Evolutionary conservation across 2,888 invertebrate genomes (phyloP), one percentile per base, ranked within the genome.

Genomic region (Slavum lentiscoides): DNA sequence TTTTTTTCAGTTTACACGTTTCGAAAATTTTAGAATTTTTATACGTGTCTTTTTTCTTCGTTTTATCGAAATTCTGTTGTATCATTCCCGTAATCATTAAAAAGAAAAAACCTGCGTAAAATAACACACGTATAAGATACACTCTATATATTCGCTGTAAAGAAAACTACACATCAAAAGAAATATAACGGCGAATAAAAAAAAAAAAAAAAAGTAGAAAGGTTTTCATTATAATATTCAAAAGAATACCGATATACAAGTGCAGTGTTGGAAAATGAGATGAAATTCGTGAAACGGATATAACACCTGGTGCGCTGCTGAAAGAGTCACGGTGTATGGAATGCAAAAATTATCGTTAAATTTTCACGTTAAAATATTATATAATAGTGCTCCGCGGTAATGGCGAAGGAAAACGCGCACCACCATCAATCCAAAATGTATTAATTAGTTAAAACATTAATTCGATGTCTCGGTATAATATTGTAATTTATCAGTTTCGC

Each of bases 351-450:
- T 67, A 67, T 67, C 43, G n/a, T 43, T 43, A 39, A 43, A 67
- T 67, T 67, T 67, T 43, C 67, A 43, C n/a, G 39, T n/a, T 67
- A n/a, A 67, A 67, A 67, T 43, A 64, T 30, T 64, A 64, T 64
- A 64, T 30, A 23, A 62, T 23, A 62, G 19, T 19, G 37, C 30
- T 17, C 19, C 37, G 30, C 30, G 30, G 30, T 30, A 30, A 30
- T 30, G 30, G 30, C 30, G 30, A 30, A 30, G 30, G 30, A 30
- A 67, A 43, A 43, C 39, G 43, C 21, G 6, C 19, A 30, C 30
- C 30, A 43, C 13, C 67, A 43, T 64, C 64, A 64, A 64, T 64
- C 64, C 37, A 30, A 64, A 64, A 23, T 23, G 30, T 30, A 59
- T 59, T 30, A 59, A 61, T 61, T 23, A 37, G 30, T 64, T 9